phyloP scores from a whole-genome alignment of 2,113 vertebrate genomes.

The Tachuris rubrigastra region DNA sequence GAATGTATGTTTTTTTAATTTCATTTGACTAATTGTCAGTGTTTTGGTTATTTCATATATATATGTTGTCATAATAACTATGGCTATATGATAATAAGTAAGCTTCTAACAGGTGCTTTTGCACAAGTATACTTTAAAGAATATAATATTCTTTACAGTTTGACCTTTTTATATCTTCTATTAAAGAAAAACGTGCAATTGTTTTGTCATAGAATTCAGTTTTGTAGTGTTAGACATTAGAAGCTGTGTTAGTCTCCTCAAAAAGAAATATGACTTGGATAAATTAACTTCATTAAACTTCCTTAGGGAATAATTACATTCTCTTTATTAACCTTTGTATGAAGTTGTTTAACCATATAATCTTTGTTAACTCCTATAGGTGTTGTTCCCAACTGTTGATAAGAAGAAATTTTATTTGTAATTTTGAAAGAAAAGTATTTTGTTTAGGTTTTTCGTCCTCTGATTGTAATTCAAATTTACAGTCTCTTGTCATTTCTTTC shows the following conservation, averaged over 20 bases:
- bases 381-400: background rate
- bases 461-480: background rate
- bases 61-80: background rate
- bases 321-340: background rate
- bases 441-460: background rate
- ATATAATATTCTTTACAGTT: background rate
- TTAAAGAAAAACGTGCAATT: background rate
- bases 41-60: background rate
- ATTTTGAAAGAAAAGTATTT: background rate
- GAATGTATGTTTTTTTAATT: background rate
- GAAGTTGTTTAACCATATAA: background rate
- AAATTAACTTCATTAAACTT: background rate
- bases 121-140: background rate
- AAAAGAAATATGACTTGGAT: background rate
- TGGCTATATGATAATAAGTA: background rate
- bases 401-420: background rate
- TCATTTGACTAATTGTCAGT: background rate
- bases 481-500: background rate
- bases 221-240: background rate
- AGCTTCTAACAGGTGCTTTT: background rate
- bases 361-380: background rate
- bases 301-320: background rate
- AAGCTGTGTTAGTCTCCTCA: background rate
- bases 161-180: background rate
- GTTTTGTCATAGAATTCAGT: background rate